Evolutionary conservation across 2,113 vertebrate species (phyloP), one percentile per base, ranked within the genome.

Genomic region (Hassar affinis): DNA sequence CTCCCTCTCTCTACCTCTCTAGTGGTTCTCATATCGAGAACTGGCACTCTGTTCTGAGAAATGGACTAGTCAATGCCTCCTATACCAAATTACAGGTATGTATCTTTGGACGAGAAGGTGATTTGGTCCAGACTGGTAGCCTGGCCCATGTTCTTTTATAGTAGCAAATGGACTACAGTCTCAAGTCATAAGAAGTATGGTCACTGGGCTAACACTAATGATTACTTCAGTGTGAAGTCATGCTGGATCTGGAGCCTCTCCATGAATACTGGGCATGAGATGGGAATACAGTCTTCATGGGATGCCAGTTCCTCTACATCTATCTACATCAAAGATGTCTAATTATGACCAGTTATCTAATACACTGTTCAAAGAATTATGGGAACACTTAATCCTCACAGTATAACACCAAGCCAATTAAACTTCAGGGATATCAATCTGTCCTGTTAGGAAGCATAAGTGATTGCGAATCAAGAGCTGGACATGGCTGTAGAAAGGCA

Each of bases 1-100:
- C 66, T 88, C 75, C 52, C 42, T 90, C 83, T 93, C 86, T 86
- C 83, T 88, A 56, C 86, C 88, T 86, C 86, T 93, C 89, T 93
- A 99, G 98, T 87, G 98, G 98, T 94, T 99, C 98, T 93, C 98
- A 99, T 93, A 99, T 99, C 93, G 98, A 99, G 94, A 99, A 99
- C 93, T 99, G 98, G 98, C 98, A 99, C 91, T 99, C 98, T 88
- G 98, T 99, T 93, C 96, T 99, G 92, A 97, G 98, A 93, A 99
- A 98, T 64, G 98, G 98, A 92, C 95, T 99, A 91, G 98, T 99
- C 92, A 99, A 99, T 88, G 98, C 98, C 82, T 99, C 98, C 91
- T 99, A 99, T 92, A 99, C 98, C 93, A 99, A 99, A 93, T 94
- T 99, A 91, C 98, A 99, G 97, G 98, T 99, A 96, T 89, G 69